phyloP scores from a whole-genome alignment of 2,888 invertebrate genomes.

The Tribolium freemani region DNA sequence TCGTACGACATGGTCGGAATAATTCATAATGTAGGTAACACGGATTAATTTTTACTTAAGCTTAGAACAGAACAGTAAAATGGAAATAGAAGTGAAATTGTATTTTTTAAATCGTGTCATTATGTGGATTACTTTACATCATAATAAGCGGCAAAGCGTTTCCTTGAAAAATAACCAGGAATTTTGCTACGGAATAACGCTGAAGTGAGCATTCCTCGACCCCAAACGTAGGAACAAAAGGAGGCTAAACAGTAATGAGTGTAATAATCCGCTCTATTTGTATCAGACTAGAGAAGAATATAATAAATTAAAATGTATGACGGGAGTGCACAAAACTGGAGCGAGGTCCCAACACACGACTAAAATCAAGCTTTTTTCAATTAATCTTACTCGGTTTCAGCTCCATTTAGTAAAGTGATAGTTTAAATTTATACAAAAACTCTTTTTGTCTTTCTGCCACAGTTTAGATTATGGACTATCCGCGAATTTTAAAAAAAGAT shows the following conservation, averaged over 20 bases:
- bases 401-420: conserved; percentile 18
- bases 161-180: background rate
- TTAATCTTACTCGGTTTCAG: conserved; percentile 2
- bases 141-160: background rate
- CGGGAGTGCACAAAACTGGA: background rate
- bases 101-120: background rate
- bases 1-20: background rate
- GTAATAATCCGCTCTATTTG: background rate
- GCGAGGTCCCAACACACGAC: background rate
- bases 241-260: background rate
- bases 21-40: background rate
- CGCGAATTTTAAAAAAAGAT: background rate
- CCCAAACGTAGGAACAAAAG: conserved; percentile 7
- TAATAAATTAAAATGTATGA: background rate
- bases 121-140: background rate
- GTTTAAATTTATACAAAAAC: background rate
- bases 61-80: background rate
- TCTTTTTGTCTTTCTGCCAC: background rate
- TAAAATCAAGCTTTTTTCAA: background rate
- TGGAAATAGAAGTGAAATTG: background rate
- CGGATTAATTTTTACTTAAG: background rate
- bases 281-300: background rate
- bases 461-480: background rate
- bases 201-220: background rate
- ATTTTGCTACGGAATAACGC: background rate